Conservation (phyloP, 2,113 vertebrate genomes). For the Ictalurus furcatus region DNA sequence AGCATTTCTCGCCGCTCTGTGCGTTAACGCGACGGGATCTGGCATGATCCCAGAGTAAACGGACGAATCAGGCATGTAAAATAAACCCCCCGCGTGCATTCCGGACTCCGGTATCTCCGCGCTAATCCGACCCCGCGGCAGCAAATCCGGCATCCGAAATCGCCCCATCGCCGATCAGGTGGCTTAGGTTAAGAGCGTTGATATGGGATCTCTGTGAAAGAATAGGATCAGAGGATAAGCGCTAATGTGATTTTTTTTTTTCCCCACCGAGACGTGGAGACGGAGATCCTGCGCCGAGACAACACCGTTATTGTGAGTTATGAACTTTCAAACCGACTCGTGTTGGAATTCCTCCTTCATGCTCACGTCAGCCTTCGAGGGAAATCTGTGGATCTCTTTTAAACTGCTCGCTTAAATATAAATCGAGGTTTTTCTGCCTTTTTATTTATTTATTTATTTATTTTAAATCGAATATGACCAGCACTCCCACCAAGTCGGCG, state of each 20-base stretch:
- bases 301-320: not conserved
- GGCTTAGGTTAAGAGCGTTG: not conserved
- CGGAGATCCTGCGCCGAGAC: not conserved
- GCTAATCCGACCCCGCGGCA: conserved; percentile 13
- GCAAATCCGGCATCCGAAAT: not conserved
- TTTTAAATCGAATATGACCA: too few species aligned
- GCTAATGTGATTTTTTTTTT: not conserved
- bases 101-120: not conserved
- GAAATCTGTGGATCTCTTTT: not conserved
- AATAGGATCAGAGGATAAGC: not conserved
- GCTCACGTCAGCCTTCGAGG: not conserved
- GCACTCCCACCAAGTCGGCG: too few species aligned
- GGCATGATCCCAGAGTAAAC: conserved; percentile 45
- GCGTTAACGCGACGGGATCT: not conserved
- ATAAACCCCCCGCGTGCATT: conserved; percentile 13
- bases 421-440: not conserved
- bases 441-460: not conserved
- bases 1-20: conserved; percentile 7
- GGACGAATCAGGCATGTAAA: conserved; percentile 11
- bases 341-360: not conserved
- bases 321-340: not conserved
- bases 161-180: not conserved
- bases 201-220: not conserved
- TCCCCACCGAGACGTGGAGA: not conserved
- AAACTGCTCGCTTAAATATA: not conserved